phyloP scores from a whole-genome alignment of 1,140 invertebrate species.

The Asobara japonica region DNA sequence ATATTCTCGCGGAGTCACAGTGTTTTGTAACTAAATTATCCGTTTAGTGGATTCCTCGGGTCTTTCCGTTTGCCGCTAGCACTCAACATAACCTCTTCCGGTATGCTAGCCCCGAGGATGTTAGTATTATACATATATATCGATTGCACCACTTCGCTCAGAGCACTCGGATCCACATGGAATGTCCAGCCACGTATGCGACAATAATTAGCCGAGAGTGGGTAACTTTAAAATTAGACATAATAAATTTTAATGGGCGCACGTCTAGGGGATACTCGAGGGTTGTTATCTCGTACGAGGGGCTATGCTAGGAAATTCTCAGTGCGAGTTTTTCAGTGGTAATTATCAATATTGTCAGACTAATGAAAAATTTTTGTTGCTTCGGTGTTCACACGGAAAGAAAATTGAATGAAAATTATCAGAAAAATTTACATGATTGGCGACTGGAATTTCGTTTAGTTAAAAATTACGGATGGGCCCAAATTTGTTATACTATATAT shows the following conservation, averaged over 20 bases:
- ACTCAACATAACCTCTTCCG: background rate
- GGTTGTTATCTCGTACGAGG: background rate
- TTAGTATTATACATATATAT: background rate
- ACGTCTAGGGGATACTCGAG: background rate
- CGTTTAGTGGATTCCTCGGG: background rate
- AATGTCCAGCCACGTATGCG: constrained; percentile 24
- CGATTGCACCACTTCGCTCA: background rate
- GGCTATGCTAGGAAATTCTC: background rate
- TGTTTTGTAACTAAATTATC: constrained; percentile 1
- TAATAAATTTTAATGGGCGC: constrained; percentile 26
- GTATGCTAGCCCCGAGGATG: background rate
- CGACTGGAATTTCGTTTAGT: too few relatives aligned
- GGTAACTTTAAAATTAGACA: constrained; percentile 25
- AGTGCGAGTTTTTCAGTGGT: too few relatives aligned
- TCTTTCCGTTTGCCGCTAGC: background rate
- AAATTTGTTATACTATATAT: too few relatives aligned
- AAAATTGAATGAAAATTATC: too few relatives aligned
- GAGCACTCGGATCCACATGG: background rate
- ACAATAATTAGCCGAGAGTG: constrained; percentile 24
- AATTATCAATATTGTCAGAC: too few relatives aligned
- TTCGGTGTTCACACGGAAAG: too few relatives aligned
- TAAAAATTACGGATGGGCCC: too few relatives aligned
- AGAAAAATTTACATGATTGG: too few relatives aligned
- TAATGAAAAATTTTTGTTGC: too few relatives aligned
- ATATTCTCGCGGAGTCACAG: background rate